A percentile compares a stretch with the other conserved stretches of the same genome.
These are phyloP conservation scores for Eueides isabella DNA, from an alignment of 1,140 invertebrate species.

Conservation along the genomic window DNA sequence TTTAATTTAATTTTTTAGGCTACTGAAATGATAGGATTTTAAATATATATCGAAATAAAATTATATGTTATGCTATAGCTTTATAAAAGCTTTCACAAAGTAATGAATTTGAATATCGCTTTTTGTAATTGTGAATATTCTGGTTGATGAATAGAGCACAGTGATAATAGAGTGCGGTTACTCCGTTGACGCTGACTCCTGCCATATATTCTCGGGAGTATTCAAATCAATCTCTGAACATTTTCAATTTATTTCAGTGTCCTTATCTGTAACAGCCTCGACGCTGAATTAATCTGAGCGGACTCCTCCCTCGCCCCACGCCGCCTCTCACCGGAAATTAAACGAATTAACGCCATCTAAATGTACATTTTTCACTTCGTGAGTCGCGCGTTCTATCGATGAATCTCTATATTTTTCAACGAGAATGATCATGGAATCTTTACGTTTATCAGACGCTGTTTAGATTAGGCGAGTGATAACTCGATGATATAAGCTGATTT, in stretches of 20 bases:
- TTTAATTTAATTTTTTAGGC: background rate
- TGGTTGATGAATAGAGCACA: background rate
- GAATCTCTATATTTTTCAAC: constrained; percentile 77
- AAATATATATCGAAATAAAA: background rate
- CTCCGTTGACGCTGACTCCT: constrained; percentile 59
- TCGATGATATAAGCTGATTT: constrained; percentile 76
- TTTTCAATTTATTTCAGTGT: constrained; percentile 82
- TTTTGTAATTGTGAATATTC: background rate
- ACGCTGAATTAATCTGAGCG: constrained; percentile 80
- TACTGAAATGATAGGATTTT: background rate
- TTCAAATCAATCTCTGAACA: constrained; percentile 81
- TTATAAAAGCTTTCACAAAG: background rate
- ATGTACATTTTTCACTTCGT: constrained; percentile 82
- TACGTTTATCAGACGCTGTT: constrained; percentile 74
- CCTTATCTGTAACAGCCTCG: constrained; percentile 79
- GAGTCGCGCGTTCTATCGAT: constrained; percentile 74
- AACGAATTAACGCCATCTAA: constrained; percentile 82
- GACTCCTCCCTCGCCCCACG: constrained; percentile 57
- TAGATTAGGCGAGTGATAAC: constrained; percentile 79
- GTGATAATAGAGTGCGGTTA: constrained; percentile 25
- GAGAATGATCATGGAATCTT: constrained; percentile 68
- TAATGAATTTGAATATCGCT: background rate
- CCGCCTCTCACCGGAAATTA: constrained; percentile 79
- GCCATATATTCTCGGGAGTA: constrained; percentile 73
- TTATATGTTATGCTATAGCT: background rate